These are phyloP conservation scores for Cryptus armator DNA, from an alignment of 2,888 invertebrate genomes.

Conservation along the genomic window DNA sequence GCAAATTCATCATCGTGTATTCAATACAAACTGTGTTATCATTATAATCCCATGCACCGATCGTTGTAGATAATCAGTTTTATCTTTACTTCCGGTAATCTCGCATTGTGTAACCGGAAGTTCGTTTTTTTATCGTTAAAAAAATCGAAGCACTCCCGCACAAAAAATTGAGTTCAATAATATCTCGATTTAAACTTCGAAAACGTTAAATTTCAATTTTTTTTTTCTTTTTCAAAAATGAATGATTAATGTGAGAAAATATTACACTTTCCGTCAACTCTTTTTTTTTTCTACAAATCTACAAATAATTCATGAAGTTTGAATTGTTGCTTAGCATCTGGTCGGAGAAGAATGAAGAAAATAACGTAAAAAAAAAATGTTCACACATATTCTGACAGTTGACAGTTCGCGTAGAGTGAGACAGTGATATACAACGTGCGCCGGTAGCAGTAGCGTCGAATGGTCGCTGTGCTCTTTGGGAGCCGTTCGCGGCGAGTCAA, in stretches of 20 bases:
- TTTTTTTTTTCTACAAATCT: not conserved
- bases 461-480: slow-evolving; percentile 26
- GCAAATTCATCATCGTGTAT: not conserved
- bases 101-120: not conserved
- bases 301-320: not conserved
- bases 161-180: not conserved
- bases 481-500: slow-evolving; percentile 42
- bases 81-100: not conserved
- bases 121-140: not conserved
- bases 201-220: not conserved
- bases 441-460: slow-evolving; percentile 30
- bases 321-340: not conserved
- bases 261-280: slow-evolving; percentile 3
- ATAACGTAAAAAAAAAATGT: not conserved
- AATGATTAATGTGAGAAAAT: not conserved
- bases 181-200: no score
- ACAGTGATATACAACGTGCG: slow-evolving; percentile 46
- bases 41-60: not conserved
- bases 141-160: slow-evolving; percentile 33
- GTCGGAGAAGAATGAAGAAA: slow-evolving; percentile 3
- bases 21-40: not conserved
- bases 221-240: not conserved
- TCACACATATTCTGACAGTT: slow-evolving; percentile 23
- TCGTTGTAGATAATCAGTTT: not conserved
- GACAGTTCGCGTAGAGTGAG: slow-evolving; percentile 52